Conservation (phyloP, 2,113 vertebrate species). For the Mus pahari region DNA sequence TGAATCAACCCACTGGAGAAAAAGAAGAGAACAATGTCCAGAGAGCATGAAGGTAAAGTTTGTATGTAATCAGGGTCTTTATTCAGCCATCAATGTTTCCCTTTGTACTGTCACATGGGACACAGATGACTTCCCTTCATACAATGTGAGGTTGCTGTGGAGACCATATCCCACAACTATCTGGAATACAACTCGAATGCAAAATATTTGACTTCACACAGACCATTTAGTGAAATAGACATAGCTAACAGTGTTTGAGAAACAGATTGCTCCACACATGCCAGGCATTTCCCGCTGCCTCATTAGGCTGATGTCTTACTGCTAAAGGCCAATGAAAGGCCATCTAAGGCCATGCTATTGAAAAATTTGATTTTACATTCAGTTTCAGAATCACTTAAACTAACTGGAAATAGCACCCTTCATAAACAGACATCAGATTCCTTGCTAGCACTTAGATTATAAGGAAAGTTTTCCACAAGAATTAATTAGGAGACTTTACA, state of each 20-base stretch:
- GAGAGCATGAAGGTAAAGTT: not conserved
- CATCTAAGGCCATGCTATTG: constrained; percentile 41
- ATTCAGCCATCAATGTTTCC: not conserved
- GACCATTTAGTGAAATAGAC: constrained; percentile 42
- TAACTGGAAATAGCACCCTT: not conserved
- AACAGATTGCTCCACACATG: constrained; percentile 50
- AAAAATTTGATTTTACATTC: constrained; percentile 49
- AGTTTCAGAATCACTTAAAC: constrained; percentile 54
- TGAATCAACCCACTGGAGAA: not conserved
- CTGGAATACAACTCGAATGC: not conserved
- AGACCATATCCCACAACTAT: not conserved
- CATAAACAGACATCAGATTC: not conserved
- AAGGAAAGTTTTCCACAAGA: not conserved
- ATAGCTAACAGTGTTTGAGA: constrained; percentile 57
- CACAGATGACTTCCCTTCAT: not conserved
- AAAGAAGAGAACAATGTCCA: not conserved
- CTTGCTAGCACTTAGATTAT: constrained; percentile 4
- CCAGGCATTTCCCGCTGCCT: constrained; percentile 47
- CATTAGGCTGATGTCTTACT: constrained; percentile 48
- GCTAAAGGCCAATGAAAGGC: constrained; percentile 60
- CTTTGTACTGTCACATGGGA: not conserved
- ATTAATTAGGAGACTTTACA: not conserved
- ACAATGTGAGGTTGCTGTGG: not conserved
- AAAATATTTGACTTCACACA: constrained; percentile 28
- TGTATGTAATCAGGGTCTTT: not conserved